Evolutionary conservation across 2,888 invertebrate species (phyloP).

Genomic region (Caenorhabditis zanzibari): DNA sequence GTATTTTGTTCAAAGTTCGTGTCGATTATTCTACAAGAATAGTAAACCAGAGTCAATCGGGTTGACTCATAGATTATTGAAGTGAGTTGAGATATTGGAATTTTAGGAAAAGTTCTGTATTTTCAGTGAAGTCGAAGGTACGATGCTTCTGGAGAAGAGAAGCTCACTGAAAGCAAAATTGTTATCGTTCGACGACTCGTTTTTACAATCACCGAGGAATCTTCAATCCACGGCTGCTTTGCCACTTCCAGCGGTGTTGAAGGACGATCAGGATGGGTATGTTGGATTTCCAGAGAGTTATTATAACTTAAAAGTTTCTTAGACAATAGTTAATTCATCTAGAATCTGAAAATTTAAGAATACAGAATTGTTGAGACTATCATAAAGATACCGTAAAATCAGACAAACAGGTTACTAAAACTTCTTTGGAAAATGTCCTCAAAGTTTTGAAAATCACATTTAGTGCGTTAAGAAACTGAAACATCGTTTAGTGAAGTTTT

Average conservation of each 20-base stretch:
- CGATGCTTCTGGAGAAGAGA: slow-evolving; percentile 96
- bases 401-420: too few relatives aligned
- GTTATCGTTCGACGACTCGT: slow-evolving; percentile 83
- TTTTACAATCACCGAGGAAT: slow-evolving; percentile 81
- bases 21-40: slow-evolving; percentile 98
- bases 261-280: slow-evolving; percentile 58
- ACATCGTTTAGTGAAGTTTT: too few relatives aligned
- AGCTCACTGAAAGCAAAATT: slow-evolving; percentile 86
- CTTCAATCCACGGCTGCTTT: slow-evolving; percentile 74
- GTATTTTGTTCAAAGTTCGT: slow-evolving; percentile 99
- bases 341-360: too few relatives aligned
- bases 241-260: slow-evolving; percentile 58
- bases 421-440: too few relatives aligned
- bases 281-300: neutral
- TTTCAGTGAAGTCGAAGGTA: slow-evolving; percentile 96
- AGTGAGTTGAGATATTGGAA: slow-evolving; percentile 86
- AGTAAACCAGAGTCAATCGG: slow-evolving; percentile 99
- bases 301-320: too few relatives aligned
- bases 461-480: too few relatives aligned
- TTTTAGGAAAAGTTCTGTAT: neutral
- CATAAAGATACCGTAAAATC: too few relatives aligned
- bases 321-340: too few relatives aligned
- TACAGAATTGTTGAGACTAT: too few relatives aligned
- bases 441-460: too few relatives aligned
- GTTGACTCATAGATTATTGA: slow-evolving; percentile 97